Conservation (phyloP, 2,888 invertebrate species). For the Neria commutata region DNA sequence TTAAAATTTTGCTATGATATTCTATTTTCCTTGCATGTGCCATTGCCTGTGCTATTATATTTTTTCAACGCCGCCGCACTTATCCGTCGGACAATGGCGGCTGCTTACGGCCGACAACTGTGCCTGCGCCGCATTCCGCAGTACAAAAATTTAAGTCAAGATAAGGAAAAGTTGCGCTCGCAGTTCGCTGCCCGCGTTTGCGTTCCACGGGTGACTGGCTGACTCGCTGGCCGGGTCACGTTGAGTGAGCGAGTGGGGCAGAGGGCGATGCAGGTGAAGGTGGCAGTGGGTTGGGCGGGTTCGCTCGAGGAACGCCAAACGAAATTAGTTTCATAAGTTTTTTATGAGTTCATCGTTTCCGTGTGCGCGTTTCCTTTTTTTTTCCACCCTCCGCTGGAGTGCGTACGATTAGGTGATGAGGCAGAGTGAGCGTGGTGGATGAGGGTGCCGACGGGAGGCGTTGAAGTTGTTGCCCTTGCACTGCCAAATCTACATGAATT, state of each 20-base stretch:
- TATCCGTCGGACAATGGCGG: slow-evolving; percentile 29
- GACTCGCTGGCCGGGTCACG: too few species aligned
- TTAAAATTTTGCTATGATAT: slow-evolving; percentile 29
- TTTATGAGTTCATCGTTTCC: slow-evolving; percentile 8
- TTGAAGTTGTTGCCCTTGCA: background rate
- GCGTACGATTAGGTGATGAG: background rate
- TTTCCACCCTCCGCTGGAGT: background rate
- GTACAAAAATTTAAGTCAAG: background rate
- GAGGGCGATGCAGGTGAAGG: background rate
- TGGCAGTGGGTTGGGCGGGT: background rate
- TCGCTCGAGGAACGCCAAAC: background rate
- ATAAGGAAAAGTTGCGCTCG: slow-evolving; percentile 1
- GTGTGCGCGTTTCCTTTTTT: background rate
- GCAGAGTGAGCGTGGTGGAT: background rate
- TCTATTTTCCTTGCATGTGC: background rate
- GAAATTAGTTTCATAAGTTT: slow-evolving; percentile 18
- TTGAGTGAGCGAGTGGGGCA: background rate
- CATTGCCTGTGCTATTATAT: background rate
- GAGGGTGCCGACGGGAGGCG: background rate
- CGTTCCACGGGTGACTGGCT: too few species aligned
- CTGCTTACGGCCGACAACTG: slow-evolving; percentile 17
- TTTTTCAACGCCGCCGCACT: background rate
- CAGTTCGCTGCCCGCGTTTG: too few species aligned
- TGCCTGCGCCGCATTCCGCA: background rate
- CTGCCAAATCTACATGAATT: background rate